phyloP scores from a whole-genome alignment of 2,888 invertebrate species.

The Drosophila atroscutellata region DNA sequence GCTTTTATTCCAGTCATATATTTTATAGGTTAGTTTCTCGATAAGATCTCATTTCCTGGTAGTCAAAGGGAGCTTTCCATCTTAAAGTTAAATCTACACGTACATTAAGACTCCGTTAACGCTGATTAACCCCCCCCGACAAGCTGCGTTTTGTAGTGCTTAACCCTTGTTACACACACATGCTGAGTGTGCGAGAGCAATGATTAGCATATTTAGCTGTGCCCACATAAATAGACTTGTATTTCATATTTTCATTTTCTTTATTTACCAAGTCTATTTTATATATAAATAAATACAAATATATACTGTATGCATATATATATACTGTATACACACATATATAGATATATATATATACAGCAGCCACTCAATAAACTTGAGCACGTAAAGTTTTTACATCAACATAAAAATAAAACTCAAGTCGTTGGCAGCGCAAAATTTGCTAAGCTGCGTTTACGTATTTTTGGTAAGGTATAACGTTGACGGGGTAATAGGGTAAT shows the following conservation, averaged over 20 bases:
- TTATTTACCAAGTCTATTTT: not conserved
- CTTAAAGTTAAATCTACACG: conserved; percentile 6
- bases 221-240: not conserved
- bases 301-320: not conserved
- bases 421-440: conserved; percentile 65
- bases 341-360: conserved; percentile 16
- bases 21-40: not conserved
- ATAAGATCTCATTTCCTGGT: not conserved
- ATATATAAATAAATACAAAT: not conserved
- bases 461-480: conserved; percentile 34
- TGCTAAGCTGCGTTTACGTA: conserved; percentile 68
- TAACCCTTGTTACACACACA: conserved; percentile 28
- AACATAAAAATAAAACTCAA: conserved; percentile 71
- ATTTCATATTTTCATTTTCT: not conserved
- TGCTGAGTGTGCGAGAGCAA: not conserved
- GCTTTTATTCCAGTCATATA: not conserved
- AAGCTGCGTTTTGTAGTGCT: conserved; percentile 32
- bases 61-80: not conserved
- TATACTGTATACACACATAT: not conserved
- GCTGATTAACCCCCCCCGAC: conserved; percentile 41
- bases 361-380: conserved; percentile 69
- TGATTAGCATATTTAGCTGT: not conserved
- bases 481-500: not conserved
- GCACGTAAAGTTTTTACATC: conserved; percentile 69
- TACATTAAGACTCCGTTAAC: conserved; percentile 28